Conservation (phyloP, 1,140 invertebrate genomes). For the Bombus breviceps region DNA sequence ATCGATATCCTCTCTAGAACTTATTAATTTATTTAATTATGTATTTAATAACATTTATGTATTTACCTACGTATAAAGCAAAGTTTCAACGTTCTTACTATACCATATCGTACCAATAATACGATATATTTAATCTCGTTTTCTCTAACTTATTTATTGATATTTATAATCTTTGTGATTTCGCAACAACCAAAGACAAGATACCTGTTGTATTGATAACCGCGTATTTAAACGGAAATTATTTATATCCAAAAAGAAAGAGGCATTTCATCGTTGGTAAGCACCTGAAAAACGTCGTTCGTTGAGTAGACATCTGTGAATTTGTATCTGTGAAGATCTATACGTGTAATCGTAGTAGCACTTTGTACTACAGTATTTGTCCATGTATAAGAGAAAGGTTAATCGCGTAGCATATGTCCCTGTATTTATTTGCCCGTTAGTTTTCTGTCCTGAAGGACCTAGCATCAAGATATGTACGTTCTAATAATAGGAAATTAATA, state of each 20-base stretch:
- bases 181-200: conserved; percentile 31
- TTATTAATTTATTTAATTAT: no score
- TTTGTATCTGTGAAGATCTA: conserved; percentile 14
- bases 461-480: not conserved
- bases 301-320: conserved; percentile 45
- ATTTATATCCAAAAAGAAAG: conserved; percentile 3
- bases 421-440: conserved; percentile 62
- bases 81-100: not conserved
- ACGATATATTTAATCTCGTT: not conserved
- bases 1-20: no score
- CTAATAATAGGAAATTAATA: not conserved
- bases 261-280: not conserved
- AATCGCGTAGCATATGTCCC: conserved; percentile 55
- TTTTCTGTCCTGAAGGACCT: conserved; percentile 18
- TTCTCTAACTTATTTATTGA: conserved; percentile 12
- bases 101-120: not conserved
- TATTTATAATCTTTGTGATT: conserved; percentile 19
- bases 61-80: not conserved
- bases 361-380: conserved; percentile 51
- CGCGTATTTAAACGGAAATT: conserved; percentile 31
- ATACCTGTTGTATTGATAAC: conserved; percentile 7
- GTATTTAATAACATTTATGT: not conserved
- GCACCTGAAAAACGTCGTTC: conserved; percentile 50
- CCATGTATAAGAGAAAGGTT: conserved; percentile 42
- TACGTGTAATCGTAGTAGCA: conserved; percentile 58